These are phyloP conservation scores for Shinisaurus crocodilurus DNA, from an alignment of 2,113 vertebrate species.

Conservation along the genomic window DNA sequence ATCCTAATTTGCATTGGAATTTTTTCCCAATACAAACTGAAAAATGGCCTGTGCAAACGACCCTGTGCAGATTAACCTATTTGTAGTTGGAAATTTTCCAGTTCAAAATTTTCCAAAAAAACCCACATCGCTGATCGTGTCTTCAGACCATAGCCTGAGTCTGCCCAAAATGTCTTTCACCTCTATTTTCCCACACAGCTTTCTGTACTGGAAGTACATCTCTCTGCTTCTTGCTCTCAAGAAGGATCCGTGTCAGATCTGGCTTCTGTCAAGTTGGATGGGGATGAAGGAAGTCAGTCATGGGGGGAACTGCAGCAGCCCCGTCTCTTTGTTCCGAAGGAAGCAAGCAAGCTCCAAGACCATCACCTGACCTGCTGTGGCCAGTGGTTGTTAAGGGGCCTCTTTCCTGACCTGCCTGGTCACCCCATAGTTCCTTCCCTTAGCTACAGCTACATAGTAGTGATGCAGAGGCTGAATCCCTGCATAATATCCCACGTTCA, in stretches of 20 bases:
- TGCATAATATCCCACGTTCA: too few relatives aligned
- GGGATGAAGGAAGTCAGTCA: background rate
- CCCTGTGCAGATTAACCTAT: too few relatives aligned
- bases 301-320: background rate
- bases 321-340: background rate
- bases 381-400: background rate
- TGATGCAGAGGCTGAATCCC: background rate
- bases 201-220: background rate
- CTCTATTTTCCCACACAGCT: background rate
- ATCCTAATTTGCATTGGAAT: too few relatives aligned
- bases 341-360: too few relatives aligned
- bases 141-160: too few relatives aligned
- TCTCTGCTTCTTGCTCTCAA: background rate
- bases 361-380: background rate
- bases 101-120: too few relatives aligned
- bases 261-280: background rate
- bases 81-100: too few relatives aligned
- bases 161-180: background rate
- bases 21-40: too few relatives aligned
- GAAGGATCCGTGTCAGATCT: background rate
- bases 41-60: background rate
- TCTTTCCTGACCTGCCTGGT: background rate
- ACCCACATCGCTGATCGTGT: too few relatives aligned
- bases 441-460: background rate
- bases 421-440: background rate